Evolutionary conservation across 2,888 invertebrate species (phyloP).

Genomic region (Lymantria dispar): DNA sequence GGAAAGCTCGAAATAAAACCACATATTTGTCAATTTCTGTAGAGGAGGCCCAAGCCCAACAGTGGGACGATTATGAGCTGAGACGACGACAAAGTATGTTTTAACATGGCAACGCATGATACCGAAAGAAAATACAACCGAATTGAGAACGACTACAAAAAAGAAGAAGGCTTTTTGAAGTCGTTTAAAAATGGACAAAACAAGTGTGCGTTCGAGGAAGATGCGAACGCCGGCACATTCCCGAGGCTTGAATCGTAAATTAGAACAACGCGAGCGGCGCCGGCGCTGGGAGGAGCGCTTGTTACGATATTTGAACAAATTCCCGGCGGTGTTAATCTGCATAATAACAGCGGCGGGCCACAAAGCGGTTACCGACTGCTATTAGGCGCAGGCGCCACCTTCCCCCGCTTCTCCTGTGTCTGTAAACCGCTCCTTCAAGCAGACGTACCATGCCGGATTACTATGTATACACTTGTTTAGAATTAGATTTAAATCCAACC

Average conservation of each 20-base stretch:
- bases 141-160: too few relatives aligned
- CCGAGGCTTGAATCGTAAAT: slow-evolving; percentile 74
- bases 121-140: too few relatives aligned
- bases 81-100: too few relatives aligned
- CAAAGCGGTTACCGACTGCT: slow-evolving; percentile 78
- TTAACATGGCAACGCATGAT: too few relatives aligned
- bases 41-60: too few relatives aligned
- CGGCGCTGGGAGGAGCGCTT: slow-evolving; percentile 78
- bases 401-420: slow-evolving; percentile 37
- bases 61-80: too few relatives aligned
- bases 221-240: slow-evolving; percentile 72
- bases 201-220: slow-evolving; percentile 51
- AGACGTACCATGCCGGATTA: slow-evolving; percentile 32
- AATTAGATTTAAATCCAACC: too few relatives aligned
- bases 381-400: slow-evolving; percentile 79
- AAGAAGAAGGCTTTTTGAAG: too few relatives aligned
- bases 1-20: too few relatives aligned
- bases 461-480: background rate
- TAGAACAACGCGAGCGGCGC: slow-evolving; percentile 70
- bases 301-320: slow-evolving; percentile 83
- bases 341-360: slow-evolving; percentile 78
- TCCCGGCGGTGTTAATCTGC: slow-evolving; percentile 83
- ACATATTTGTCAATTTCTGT: too few relatives aligned
- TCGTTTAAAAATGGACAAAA: slow-evolving; percentile 51
- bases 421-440: slow-evolving; percentile 29